Percentiles rank a stretch among this genome's conserved stretches.
Evolutionary conservation across 1,140 invertebrate species (phyloP).

Genomic region (Aphelenchoides fujianensis): DNA sequence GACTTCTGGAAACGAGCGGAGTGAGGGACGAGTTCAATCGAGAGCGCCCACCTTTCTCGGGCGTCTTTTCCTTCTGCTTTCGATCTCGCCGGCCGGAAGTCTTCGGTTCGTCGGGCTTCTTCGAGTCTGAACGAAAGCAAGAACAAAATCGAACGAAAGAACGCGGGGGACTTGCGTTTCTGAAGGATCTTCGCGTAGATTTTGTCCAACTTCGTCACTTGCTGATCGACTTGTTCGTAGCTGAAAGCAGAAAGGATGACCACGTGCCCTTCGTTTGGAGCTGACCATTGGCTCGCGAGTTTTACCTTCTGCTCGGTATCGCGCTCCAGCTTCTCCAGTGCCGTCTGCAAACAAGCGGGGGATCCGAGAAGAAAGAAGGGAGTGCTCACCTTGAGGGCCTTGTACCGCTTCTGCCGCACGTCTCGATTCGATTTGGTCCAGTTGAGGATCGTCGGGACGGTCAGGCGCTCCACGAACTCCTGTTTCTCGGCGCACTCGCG

Average conservation of each 20-base stretch:
- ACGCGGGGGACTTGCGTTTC: not conserved
- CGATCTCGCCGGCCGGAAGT: not conserved
- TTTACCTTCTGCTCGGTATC: constrained; percentile 21
- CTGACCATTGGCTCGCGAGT: constrained; percentile 20
- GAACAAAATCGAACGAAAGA: not conserved
- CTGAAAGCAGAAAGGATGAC: no score
- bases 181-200: constrained; percentile 8
- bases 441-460: constrained; percentile 10
- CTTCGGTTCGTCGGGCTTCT: not conserved
- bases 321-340: constrained; percentile 18
- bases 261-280: no score
- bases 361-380: not conserved
- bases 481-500: constrained; percentile 22
- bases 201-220: constrained; percentile 23
- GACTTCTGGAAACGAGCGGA: not conserved
- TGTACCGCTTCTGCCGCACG: constrained; percentile 18
- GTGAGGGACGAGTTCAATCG: not conserved
- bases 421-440: constrained; percentile 21
- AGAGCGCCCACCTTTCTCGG: not conserved
- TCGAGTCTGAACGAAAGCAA: not conserved
- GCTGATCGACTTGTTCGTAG: constrained; percentile 25
- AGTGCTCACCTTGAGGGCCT: constrained; percentile 19
- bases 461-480: constrained; percentile 14
- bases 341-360: constrained; percentile 16
- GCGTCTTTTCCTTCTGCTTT: not conserved